Conservation (phyloP, 2,113 vertebrate species). For the Triplophysa rosa region DNA sequence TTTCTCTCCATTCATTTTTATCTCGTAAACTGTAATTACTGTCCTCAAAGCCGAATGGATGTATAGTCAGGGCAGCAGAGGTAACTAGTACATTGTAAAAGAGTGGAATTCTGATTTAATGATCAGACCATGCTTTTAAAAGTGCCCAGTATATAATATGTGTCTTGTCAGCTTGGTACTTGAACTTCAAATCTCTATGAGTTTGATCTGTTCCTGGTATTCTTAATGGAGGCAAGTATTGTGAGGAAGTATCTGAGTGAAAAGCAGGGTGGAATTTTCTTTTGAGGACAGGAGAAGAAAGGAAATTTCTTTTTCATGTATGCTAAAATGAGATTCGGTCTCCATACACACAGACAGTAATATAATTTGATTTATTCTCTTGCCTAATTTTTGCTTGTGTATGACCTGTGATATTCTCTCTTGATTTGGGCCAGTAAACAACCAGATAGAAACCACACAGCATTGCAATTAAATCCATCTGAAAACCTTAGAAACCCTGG, state of each 20-base stretch:
- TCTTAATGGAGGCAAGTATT: not conserved
- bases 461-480: too few species aligned
- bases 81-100: not conserved
- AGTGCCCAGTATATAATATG: conserved; percentile 61
- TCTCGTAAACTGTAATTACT: not conserved
- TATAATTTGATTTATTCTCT: not conserved
- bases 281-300: not conserved
- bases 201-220: conserved; percentile 56
- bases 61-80: not conserved
- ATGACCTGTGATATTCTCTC: not conserved
- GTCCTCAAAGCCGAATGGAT: not conserved
- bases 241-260: not conserved
- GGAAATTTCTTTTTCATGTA: not conserved
- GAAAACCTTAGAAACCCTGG: too few species aligned
- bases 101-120: conserved; percentile 62
- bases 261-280: conserved; percentile 13
- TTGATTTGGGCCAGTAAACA: not conserved
- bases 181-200: conserved; percentile 40
- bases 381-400: not conserved
- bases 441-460: too few species aligned
- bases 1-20: not conserved
- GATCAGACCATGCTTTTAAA: conserved; percentile 56
- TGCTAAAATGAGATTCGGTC: not conserved
- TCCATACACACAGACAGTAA: not conserved
- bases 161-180: conserved; percentile 62